phyloP scores from a whole-genome alignment of 2,797 vertebrate genomes.

The Hemitrygon akajei region DNA sequence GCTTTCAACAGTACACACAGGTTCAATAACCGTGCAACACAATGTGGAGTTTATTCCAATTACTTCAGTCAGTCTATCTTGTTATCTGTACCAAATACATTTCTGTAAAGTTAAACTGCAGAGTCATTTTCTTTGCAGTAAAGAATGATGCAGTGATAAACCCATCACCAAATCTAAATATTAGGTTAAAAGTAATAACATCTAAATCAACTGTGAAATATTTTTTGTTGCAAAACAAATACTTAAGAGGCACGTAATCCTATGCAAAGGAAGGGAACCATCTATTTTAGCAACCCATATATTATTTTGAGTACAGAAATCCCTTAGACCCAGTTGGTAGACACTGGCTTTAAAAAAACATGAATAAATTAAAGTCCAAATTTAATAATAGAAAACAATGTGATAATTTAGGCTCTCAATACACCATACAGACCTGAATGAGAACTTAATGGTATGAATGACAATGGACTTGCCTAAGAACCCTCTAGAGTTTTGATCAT shows the following conservation, averaged over 20 bases:
- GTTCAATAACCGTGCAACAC: slow-evolving; percentile 64
- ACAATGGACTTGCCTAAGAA: no score
- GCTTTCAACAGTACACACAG: slow-evolving; percentile 65
- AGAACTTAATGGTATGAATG: background rate
- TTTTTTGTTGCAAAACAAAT: slow-evolving; percentile 50
- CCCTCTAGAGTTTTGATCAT: no score
- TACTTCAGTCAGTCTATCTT: slow-evolving; percentile 60
- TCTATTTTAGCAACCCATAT: slow-evolving; percentile 50
- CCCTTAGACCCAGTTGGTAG: slow-evolving; percentile 56
- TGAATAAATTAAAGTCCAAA: slow-evolving; percentile 31
- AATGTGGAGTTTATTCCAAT: slow-evolving; percentile 59
- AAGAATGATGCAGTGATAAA: slow-evolving; percentile 48
- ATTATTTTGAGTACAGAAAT: slow-evolving; percentile 42
- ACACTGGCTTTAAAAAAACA: slow-evolving; percentile 18
- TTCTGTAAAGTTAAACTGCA: slow-evolving; percentile 55
- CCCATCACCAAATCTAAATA: slow-evolving; percentile 51
- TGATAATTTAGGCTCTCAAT: slow-evolving; percentile 14
- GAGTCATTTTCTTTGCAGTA: slow-evolving; percentile 61
- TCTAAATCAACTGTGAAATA: slow-evolving; percentile 46
- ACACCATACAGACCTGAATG: slow-evolving; percentile 3
- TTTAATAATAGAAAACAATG: background rate
- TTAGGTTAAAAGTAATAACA: slow-evolving; percentile 52
- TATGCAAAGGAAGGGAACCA: slow-evolving; percentile 50
- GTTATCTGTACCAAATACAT: slow-evolving; percentile 59
- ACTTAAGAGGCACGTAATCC: slow-evolving; percentile 47